A percentile compares a stretch with the other conserved stretches of the same genome.
These are phyloP conservation scores for Strigamia maritima DNA, from an alignment of 2,888 invertebrate genomes.

Conservation along the genomic window DNA sequence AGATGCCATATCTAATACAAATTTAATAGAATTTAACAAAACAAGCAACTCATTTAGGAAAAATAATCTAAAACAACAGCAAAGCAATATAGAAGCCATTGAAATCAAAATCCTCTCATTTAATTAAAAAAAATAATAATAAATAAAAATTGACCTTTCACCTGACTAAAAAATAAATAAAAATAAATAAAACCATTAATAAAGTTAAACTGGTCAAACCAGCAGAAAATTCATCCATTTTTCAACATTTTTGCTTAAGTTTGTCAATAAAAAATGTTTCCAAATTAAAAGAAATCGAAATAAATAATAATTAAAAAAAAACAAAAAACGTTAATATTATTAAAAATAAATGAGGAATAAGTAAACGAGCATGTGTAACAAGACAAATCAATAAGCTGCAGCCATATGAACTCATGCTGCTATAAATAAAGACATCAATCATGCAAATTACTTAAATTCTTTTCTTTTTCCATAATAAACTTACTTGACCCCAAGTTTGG, in stretches of 20 bases:
- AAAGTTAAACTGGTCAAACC: no score
- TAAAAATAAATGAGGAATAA: not conserved
- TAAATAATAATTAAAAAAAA: no score
- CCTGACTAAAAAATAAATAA: no score
- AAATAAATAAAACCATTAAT: no score
- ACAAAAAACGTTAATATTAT: not conserved
- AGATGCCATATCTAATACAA: conserved; percentile 2
- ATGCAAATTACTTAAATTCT: conserved; percentile 15
- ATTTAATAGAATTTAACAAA: conserved; percentile 11
- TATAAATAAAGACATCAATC: conserved; percentile 8
- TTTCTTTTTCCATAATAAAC: conserved; percentile 53
- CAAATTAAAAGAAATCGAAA: no score
- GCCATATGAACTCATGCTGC: not conserved
- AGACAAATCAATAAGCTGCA: not conserved
- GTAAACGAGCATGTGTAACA: not conserved
- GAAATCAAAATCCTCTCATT: not conserved
- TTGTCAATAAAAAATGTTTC: no score
- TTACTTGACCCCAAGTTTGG: conserved; percentile 93
- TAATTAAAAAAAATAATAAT: not conserved
- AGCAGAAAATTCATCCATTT: no score
- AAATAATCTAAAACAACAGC: conserved; percentile 27
- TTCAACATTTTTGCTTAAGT: no score
- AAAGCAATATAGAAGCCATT: not conserved
- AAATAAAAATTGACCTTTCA: no score
- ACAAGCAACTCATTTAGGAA: conserved; percentile 35